Percentiles rank a stretch among this genome's conserved stretches.
These are phyloP conservation scores for Menidia menidia DNA, from an alignment of 2,797 vertebrate species.

Conservation along the genomic window DNA sequence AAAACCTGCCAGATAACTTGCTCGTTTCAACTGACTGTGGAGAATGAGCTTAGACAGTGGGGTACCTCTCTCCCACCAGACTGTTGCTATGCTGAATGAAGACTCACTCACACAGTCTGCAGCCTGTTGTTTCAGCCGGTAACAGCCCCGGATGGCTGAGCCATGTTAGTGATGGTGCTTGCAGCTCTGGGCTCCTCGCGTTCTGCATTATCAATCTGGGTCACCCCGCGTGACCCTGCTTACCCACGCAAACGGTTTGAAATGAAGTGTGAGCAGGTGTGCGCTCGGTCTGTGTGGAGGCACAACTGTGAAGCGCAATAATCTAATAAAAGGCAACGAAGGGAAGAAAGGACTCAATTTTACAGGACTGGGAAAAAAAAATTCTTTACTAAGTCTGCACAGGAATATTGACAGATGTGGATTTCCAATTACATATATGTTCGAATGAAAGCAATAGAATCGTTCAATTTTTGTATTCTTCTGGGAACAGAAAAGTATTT, in stretches of 20 bases:
- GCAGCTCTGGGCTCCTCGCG: constrained; percentile 47
- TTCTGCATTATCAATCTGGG: constrained; percentile 59
- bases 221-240: constrained; percentile 44
- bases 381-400: neutral
- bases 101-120: constrained; percentile 46
- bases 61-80: constrained; percentile 40
- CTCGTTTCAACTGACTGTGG: constrained; percentile 67
- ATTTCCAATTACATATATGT: constrained; percentile 13
- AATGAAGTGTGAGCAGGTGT: constrained; percentile 1
- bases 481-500: constrained; percentile 29
- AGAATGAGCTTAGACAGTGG: constrained; percentile 59
- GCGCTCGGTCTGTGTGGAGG: neutral
- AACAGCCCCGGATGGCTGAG: constrained; percentile 43
- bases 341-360: neutral
- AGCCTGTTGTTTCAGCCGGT: constrained; percentile 58
- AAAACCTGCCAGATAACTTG: constrained; percentile 21
- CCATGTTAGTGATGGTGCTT: constrained; percentile 46
- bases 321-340: neutral
- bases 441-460: constrained; percentile 2
- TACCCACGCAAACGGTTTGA: constrained; percentile 34
- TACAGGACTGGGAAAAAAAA: neutral
- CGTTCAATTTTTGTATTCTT: constrained; percentile 23
- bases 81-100: constrained; percentile 61
- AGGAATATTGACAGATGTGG: constrained; percentile 9
- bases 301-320: constrained; percentile 3